Percentiles rank a stretch among this genome's conserved stretches.
Conservation (phyloP, 2,888 invertebrate genomes). For the Andrena dorsata region DNA sequence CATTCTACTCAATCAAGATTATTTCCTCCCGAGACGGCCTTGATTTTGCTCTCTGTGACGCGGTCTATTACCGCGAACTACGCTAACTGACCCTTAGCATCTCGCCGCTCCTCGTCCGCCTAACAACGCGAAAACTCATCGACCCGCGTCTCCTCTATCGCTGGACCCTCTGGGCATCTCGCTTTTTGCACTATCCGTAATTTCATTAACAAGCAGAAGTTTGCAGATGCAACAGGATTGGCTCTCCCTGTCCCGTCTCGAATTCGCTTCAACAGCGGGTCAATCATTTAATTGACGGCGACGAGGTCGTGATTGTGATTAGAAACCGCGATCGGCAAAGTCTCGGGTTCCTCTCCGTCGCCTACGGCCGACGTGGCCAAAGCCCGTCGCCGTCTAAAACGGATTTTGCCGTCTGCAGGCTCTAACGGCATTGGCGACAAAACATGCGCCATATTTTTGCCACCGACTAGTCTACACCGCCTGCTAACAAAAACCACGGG, state of each 20-base stretch:
- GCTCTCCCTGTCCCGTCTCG: neutral
- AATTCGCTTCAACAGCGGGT: constrained; percentile 4
- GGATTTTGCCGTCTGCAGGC: constrained; percentile 69
- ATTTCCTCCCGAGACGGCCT: constrained; percentile 60
- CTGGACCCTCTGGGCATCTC: neutral
- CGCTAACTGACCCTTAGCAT: constrained; percentile 10
- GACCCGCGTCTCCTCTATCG: neutral
- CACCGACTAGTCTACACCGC: constrained; percentile 22
- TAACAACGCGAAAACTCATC: neutral
- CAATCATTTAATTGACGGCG: constrained; percentile 10
- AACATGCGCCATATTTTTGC: constrained; percentile 22
- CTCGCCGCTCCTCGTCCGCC: neutral
- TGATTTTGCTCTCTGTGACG: constrained; percentile 22
- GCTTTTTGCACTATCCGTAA: constrained; percentile 6
- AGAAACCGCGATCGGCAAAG: constrained; percentile 30
- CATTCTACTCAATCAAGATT: constrained; percentile 56
- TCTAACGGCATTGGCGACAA: constrained; percentile 78
- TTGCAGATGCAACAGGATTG: constrained; percentile 8
- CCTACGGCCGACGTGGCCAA: neutral
- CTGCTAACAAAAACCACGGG: constrained; percentile 10
- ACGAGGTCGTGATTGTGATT: constrained; percentile 34
- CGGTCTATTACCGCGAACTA: constrained; percentile 43
- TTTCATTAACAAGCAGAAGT: constrained; percentile 12
- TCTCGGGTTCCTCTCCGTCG: constrained; percentile 8
- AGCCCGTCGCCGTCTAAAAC: constrained; percentile 21